Conservation (phyloP, 1,140 invertebrate species). For the Drosophila takahashii region DNA sequence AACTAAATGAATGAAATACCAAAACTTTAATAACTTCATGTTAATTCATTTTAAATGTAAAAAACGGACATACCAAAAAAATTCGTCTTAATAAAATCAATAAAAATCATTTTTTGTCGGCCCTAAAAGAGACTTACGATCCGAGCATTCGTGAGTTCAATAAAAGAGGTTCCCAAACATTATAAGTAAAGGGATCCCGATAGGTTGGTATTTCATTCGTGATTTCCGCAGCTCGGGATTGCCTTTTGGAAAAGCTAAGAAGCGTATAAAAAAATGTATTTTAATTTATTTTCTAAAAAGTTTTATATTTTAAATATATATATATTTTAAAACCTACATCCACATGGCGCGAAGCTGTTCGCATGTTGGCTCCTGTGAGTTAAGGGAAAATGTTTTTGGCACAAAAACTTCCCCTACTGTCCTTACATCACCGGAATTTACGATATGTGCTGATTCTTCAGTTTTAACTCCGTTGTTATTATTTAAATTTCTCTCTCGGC, state of each 20-base stretch:
- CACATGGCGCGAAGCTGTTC: conserved; percentile 95
- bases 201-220: conserved; percentile 93
- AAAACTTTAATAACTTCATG: too few relatives aligned
- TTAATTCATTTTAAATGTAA: too few relatives aligned
- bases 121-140: conserved; percentile 82
- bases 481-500: conserved; percentile 38
- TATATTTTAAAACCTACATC: conserved; percentile 86
- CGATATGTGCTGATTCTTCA: conserved; percentile 21
- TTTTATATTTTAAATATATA: background rate
- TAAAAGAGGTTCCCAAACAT: conserved; percentile 91
- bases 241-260: conserved; percentile 91
- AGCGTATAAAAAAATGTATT: background rate
- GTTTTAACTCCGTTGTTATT: conserved; percentile 23
- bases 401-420: conserved; percentile 75
- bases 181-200: conserved; percentile 91
- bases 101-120: too few relatives aligned
- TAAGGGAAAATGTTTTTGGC: conserved; percentile 72
- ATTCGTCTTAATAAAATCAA: too few relatives aligned
- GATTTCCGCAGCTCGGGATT: conserved; percentile 93
- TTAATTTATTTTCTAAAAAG: background rate
- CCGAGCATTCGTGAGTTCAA: conserved; percentile 85
- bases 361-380: conserved; percentile 90
- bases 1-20: too few relatives aligned
- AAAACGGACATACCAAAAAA: too few relatives aligned
- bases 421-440: conserved; percentile 21